These are phyloP conservation scores for Drosophila auraria DNA, from an alignment of 1,140 invertebrate genomes.

Conservation along the genomic window DNA sequence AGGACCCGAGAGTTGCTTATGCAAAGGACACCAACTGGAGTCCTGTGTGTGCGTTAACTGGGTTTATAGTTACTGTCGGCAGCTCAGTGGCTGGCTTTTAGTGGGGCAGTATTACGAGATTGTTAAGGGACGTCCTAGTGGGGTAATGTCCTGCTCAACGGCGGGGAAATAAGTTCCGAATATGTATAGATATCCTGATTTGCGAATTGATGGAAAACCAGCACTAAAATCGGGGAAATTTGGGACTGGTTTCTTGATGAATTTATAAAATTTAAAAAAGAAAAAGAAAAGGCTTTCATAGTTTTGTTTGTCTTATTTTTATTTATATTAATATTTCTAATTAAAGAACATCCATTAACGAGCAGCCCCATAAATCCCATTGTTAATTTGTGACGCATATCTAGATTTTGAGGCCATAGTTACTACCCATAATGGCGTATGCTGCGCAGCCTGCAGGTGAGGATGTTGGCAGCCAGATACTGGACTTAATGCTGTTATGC, in stretches of 20 bases:
- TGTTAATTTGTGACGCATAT: background rate
- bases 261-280: background rate
- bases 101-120: constrained; percentile 23
- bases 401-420: background rate
- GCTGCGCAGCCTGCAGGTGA: constrained; percentile 6
- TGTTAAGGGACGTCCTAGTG: constrained; percentile 5
- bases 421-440: background rate
- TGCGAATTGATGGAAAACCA: background rate
- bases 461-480: constrained; percentile 19
- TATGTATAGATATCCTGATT: constrained; percentile 12
- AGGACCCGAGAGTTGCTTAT: constrained; percentile 25
- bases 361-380: background rate
- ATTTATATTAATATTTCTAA: background rate
- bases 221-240: background rate
- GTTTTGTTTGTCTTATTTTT: background rate
- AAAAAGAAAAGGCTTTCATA: too few relatives aligned
- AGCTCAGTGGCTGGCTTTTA: constrained; percentile 45
- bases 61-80: constrained; percentile 53
- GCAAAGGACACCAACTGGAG: constrained; percentile 37
- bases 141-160: constrained; percentile 1
- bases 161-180: background rate
- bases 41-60: constrained; percentile 41
- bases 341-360: background rate
- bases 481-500: constrained; percentile 41
- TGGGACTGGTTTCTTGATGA: background rate